Percentiles rank a stretch among this genome's conserved stretches.
Evolutionary conservation across 2,797 vertebrate genomes (phyloP).

Genomic region (Bradypus variegatus): DNA sequence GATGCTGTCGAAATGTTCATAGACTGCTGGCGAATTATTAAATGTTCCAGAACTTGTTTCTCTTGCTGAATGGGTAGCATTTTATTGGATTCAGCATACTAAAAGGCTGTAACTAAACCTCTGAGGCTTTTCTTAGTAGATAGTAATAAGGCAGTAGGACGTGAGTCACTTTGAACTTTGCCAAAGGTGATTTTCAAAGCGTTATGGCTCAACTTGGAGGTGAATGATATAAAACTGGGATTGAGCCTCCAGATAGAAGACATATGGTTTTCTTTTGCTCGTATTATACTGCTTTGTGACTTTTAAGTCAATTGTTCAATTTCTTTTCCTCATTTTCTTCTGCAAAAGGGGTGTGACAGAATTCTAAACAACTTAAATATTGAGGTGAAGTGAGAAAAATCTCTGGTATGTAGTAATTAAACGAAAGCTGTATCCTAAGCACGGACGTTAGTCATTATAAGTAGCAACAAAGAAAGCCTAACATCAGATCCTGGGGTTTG

Average conservation of each 20-base stretch:
- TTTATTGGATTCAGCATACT: conserved; percentile 37
- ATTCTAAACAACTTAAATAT: background rate
- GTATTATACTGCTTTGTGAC: background rate
- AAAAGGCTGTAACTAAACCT: background rate
- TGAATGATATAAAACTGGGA: background rate
- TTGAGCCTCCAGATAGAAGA: background rate
- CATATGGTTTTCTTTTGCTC: background rate
- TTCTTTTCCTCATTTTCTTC: conserved; percentile 24
- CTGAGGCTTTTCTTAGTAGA: background rate
- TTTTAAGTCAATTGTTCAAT: background rate
- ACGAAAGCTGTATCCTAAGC: background rate
- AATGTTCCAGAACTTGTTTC: conserved; percentile 28
- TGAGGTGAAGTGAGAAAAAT: background rate
- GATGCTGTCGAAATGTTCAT: background rate
- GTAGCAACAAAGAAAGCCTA: conserved; percentile 27
- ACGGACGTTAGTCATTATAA: background rate
- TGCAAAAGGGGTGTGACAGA: background rate
- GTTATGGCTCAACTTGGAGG: background rate
- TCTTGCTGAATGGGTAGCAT: conserved; percentile 23
- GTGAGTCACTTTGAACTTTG: background rate
- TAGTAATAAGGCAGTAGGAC: background rate
- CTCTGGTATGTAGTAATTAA: background rate
- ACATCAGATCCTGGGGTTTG: background rate
- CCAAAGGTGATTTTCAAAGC: background rate
- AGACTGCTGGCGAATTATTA: background rate